Base-by-base conservation (phyloP, 37 sponge, comb jelly and placozoan genomes). In the Dysidea cf. avara region DNA sequence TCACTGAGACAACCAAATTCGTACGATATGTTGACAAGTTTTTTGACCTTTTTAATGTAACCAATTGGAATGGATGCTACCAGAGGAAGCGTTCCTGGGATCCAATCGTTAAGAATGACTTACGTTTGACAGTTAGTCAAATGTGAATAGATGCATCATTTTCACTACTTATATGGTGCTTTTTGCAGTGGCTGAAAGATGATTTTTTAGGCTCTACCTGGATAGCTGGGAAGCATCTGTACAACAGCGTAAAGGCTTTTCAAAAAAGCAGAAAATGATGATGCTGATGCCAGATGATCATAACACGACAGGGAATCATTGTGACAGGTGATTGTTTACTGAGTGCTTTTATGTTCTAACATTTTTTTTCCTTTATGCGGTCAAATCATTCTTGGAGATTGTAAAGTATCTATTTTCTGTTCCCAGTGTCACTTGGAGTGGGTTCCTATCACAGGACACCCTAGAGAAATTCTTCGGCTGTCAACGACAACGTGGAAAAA, bases 381-480 rank as follows among this genome's bases (percentile, higher is more conserved):
- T 56, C 16, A 25, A 32, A 34, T 74, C 74, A 17, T 74, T 74
- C 17, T 24, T 74, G 26, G 50, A 74, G 61, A 20, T 74, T 17
- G 49, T 59, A 3, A 36, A 37, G 49, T 59, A 74, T 58, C 22
- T 74, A 0, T 74, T 74, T 39, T 33, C 60, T 22, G 11, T 74
- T 35, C 50, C 46, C 24, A 60, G 61, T 22, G 63, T 60, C n/a
- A n/a, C n/a, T 37, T 69, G 68, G 47, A 79, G 80, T 69, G 59
- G 43, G 57, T 39, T 33, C 1, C 46, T 79, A 20, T 49, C 46
- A 21, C 80, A 79, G 33, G 80, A 79, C 36, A 70, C 71, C 0
- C 52, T 79, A 3, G 80, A 79, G 69, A 79, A 79, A 57, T 79
- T 79, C 37, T 79, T 79, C 47, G 80, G 80, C 46, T 62, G 52